These are phyloP conservation scores for human DNA, from an alignment of 2,113 vertebrate species.

Conservation along the genomic window DNA sequence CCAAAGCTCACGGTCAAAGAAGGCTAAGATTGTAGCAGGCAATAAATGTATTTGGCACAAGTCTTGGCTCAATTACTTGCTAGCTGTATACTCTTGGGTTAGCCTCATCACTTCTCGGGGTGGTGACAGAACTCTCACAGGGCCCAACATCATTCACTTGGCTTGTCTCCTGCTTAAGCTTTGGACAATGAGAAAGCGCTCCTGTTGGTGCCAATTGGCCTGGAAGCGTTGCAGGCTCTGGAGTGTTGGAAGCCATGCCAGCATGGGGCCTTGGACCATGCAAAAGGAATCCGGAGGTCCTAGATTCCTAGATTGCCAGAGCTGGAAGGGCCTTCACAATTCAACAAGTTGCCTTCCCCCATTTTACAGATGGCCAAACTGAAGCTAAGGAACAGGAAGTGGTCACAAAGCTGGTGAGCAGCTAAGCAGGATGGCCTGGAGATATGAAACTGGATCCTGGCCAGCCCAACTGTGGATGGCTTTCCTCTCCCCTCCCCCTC, in stretches of 20 bases:
- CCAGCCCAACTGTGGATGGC: not conserved
- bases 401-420: not conserved
- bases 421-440: not conserved
- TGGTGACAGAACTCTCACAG: not conserved
- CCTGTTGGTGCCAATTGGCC: not conserved
- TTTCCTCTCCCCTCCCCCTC: not conserved
- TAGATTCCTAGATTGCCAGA: not conserved
- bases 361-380: not conserved
- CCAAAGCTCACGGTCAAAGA: not conserved
- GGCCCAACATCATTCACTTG: not conserved
- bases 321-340: not conserved
- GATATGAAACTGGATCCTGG: not conserved
- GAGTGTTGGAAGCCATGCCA: not conserved
- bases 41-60: not conserved
- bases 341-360: not conserved
- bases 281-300: not conserved
- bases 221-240: not conserved
- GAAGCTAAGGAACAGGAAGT: conserved; percentile 24
- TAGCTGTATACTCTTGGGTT: not conserved
- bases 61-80: not conserved
- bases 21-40: not conserved
- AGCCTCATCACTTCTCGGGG: not conserved
- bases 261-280: not conserved
- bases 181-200: not conserved
- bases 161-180: not conserved